A percentile compares a stretch with the other conserved stretches of the same genome.
These are phyloP conservation scores for Tipula lateralis DNA, from an alignment of 2,888 invertebrate genomes.

Conservation along the genomic window DNA sequence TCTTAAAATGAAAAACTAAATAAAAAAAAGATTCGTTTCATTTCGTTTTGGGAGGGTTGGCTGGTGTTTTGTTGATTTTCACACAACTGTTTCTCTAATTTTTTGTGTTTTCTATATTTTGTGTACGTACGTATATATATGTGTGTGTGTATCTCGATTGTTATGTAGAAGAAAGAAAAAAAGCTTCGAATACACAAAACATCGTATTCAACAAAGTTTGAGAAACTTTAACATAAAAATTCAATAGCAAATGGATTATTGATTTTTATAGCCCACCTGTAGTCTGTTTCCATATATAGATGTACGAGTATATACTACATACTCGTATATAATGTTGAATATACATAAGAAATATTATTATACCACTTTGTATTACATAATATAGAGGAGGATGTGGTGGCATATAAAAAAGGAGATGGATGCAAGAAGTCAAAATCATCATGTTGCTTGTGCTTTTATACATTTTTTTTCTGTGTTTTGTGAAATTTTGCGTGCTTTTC, in stretches of 20 bases:
- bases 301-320: too few relatives aligned
- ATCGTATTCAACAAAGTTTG: not conserved
- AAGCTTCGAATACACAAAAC: not conserved
- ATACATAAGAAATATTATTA: not conserved
- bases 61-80: not conserved
- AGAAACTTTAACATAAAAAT: not conserved
- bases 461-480: not conserved
- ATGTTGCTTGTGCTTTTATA: not conserved
- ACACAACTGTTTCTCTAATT: not conserved
- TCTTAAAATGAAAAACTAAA: not conserved
- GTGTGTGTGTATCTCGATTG: not conserved
- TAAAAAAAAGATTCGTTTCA: not conserved
- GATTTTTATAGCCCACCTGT: constrained; percentile 24
- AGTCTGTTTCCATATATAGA: not conserved
- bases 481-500: not conserved
- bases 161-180: not conserved
- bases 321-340: not conserved
- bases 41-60: not conserved
- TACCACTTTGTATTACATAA: not conserved
- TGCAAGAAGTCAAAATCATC: not conserved
- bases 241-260: constrained; percentile 6
- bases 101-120: not conserved
- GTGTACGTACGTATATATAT: not conserved
- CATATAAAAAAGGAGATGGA: not conserved
- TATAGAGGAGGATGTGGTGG: not conserved